Evolutionary conservation across 2,888 invertebrate genomes (phyloP), one percentile per base, ranked within the genome.

Genomic region (Rhagophthalmus giganteus): DNA sequence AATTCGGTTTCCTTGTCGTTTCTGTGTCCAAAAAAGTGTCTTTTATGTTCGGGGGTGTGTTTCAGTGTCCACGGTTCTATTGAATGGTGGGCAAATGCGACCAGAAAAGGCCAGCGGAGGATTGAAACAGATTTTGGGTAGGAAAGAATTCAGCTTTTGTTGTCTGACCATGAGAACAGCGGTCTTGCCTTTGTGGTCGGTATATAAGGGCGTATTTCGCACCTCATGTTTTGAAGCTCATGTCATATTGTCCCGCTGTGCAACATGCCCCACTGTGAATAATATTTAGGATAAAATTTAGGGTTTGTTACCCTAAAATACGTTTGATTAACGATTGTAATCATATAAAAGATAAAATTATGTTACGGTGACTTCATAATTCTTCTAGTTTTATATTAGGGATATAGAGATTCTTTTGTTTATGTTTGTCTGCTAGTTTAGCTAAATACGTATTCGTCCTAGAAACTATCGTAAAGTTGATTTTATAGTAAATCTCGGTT

Each of bases 301-400:
- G 59, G 63, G 61, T 61, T 57, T 57, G 61, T 59, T 59, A 39
- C 53, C 47, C 53, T 55, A 64, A 63, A 62, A 60, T 60, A 60
- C 55, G 42, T 65, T 66, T 67, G 67, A 68, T 67, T 67, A 66
- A 67, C 68, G 67, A 66, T 64, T 64, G 61, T 63, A 49, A 46
- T 48, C 54, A 30, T 27, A 20, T 16, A 35, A 47, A 41, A 34
- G 35, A 51, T 46, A 49, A 56, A 58, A 56, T 60, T 57, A 49
- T 47, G 42, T 49, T 50, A 53, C 39, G 52, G 56, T 51, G 53
- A 60, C 55, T 56, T 48, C 48, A 45, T 57, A 46, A 48, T 50
- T 53, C 39, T 27, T 39, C n/a, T n/a, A n/a, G n/a, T n/a, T n/a
- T n/a, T n/a, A n/a, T n/a, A n/a, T n/a, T n/a, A n/a, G n/a, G n/a